Conservation (phyloP, 2,797 vertebrate species). For the Enteromius afrohamiltoni region DNA sequence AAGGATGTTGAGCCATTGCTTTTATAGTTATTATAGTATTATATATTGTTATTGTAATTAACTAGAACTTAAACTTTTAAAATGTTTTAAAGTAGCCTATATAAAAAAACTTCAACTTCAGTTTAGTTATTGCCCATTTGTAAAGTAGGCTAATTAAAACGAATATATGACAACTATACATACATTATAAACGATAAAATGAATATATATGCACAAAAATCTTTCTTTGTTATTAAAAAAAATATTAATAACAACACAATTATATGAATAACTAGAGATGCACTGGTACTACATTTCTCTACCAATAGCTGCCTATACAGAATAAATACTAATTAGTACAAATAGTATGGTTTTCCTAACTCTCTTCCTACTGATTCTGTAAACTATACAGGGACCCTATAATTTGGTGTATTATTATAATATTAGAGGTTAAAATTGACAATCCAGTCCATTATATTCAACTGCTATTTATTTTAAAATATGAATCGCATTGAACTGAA, state of each 20-base stretch:
- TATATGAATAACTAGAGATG: neutral
- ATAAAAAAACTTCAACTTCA: neutral
- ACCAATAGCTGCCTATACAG: neutral
- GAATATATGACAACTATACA: neutral
- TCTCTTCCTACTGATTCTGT: neutral
- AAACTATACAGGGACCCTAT: neutral
- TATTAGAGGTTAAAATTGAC: neutral
- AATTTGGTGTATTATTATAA: neutral
- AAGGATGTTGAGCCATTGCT: neutral
- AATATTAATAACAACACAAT: neutral
- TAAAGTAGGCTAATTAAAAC: neutral
- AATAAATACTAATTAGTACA: neutral
- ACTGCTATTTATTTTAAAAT: neutral
- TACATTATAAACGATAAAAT: neutral
- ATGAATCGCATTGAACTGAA: neutral
- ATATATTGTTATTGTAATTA: neutral
- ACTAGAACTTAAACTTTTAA: neutral
- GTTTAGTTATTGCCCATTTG: neutral
- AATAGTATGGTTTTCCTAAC: neutral
- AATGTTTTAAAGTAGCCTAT: neutral
- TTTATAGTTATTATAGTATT: neutral
- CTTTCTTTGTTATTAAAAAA: neutral
- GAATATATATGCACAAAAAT: neutral
- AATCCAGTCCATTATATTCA: neutral
- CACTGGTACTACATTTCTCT: neutral